phyloP scores from a whole-genome alignment of 2,888 invertebrate species.

The Diaphora mendica region DNA sequence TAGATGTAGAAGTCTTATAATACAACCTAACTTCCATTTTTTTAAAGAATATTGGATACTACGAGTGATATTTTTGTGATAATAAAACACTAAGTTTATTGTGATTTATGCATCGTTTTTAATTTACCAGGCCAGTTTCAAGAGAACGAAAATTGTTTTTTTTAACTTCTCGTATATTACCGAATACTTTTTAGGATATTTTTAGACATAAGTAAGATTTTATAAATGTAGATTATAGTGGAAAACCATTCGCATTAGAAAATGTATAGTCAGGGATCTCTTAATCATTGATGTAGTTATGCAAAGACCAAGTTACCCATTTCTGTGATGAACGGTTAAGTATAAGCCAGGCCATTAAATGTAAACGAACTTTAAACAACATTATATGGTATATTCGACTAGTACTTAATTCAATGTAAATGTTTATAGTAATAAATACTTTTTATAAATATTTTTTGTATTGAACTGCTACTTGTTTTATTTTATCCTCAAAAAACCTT shows the following conservation, averaged over 20 bases:
- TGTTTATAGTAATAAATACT: slow-evolving; percentile 38
- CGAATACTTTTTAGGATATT: slow-evolving; percentile 16
- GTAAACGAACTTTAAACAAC: slow-evolving; percentile 44
- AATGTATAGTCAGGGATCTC: slow-evolving; percentile 51
- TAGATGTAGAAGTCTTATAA: not conserved
- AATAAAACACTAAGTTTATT: not conserved
- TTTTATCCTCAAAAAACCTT: not conserved
- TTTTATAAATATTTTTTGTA: slow-evolving; percentile 53
- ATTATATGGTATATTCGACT: slow-evolving; percentile 43
- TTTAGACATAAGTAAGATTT: slow-evolving; percentile 20
- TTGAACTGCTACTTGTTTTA: slow-evolving; percentile 42
- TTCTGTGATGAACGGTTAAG: slow-evolving; percentile 69
- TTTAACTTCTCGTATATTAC: not conserved
- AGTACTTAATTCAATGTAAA: slow-evolving; percentile 41
- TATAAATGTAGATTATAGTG: slow-evolving; percentile 42
- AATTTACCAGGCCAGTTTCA: not conserved
- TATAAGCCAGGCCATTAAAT: slow-evolving; percentile 55
- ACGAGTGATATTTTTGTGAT: not conserved
- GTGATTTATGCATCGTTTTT: too few species aligned
- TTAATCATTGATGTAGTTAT: slow-evolving; percentile 38
- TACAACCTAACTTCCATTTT: not conserved
- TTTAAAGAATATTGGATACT: not conserved
- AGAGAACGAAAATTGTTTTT: slow-evolving; percentile 14
- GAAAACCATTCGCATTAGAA: slow-evolving; percentile 51
- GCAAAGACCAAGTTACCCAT: slow-evolving; percentile 66